Base-by-base conservation (phyloP, 1,140 invertebrate genomes). In the Stegodyphus dumicola region DNA sequence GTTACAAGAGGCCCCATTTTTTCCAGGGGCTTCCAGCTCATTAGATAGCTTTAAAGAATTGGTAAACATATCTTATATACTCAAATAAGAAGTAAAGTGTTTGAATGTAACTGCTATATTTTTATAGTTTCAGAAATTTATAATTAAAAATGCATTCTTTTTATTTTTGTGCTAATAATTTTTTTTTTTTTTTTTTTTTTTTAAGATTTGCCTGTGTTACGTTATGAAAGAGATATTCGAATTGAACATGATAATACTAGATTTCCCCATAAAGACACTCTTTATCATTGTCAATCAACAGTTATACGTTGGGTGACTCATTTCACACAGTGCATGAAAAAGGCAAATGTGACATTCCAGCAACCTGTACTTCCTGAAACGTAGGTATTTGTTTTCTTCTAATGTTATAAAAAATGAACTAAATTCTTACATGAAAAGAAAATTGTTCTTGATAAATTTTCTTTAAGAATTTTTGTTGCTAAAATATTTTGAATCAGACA, bases 231-330 rank as follows among this genome's bases (percentile, higher is more conserved):
- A 18, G 81, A 86, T 75, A 48, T 75, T 2, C 86, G 70, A 69
- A 18, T 74, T 13, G 75, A 86, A 10, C 83, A 77, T 65, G 69
- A 87, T 49, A 84, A 51, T 15, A 86, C 56, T 18, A 75, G 76
- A 18, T 88, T 83, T 74, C 53, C 73, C 18, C 77, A 67, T 13
- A 79, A 71, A 77, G 88, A 94, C 92, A 91, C 88, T 93, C 94
- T 92, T 93, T 93, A 90, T 90, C 93, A 53, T 88, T 96, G 95
- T 88, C 93, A 96, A 89, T 96, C 97, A 51, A 94, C 94, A 33
- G 92, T 97, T 10, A 95, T 98, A 64, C 96, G 96, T 91, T 98
- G 96, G 96, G 92, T 97, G 0, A 94, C 96, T 0, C 95, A 93
- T 88, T 96, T 95, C 88, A 95, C 95, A 4, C 75, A 88, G n/a